These are phyloP conservation scores for Micronisus gabar DNA, from an alignment of 2,113 vertebrate species.

Conservation along the genomic window DNA sequence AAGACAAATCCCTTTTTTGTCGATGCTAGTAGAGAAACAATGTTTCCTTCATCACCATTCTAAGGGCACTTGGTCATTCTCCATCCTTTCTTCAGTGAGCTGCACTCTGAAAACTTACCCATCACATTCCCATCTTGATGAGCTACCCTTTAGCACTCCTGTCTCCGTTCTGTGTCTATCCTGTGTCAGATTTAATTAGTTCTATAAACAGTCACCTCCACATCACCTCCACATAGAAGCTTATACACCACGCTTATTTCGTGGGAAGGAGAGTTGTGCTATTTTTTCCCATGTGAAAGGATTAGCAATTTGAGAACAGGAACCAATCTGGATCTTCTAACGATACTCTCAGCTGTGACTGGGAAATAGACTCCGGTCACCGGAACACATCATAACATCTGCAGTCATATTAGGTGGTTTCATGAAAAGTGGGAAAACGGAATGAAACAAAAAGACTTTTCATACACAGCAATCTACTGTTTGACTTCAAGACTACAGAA, in stretches of 20 bases:
- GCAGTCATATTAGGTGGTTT: not conserved
- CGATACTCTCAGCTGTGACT: not conserved
- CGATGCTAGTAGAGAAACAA: not conserved
- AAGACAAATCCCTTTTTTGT: not conserved
- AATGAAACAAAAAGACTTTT: not conserved
- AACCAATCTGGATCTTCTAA: not conserved
- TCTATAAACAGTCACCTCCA: not conserved
- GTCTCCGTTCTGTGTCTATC: not conserved
- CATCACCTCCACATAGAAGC: not conserved
- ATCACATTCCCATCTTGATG: not conserved
- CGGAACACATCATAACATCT: not conserved
- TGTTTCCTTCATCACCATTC: not conserved
- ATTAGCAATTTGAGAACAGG: not conserved
- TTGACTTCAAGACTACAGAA: not conserved
- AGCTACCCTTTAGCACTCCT: not conserved
- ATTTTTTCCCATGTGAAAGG: not conserved
- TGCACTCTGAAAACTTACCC: not conserved
- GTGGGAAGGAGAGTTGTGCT: not conserved
- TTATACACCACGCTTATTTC: not conserved
- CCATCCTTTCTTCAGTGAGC: not conserved
- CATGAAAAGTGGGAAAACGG: not conserved
- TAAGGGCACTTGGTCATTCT: not conserved
- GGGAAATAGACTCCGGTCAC: not conserved
- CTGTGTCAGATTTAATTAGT: not conserved
- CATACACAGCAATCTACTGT: not conserved